Conservation (phyloP, 2,888 invertebrate species). For the Glaucopsyche alexis region DNA sequence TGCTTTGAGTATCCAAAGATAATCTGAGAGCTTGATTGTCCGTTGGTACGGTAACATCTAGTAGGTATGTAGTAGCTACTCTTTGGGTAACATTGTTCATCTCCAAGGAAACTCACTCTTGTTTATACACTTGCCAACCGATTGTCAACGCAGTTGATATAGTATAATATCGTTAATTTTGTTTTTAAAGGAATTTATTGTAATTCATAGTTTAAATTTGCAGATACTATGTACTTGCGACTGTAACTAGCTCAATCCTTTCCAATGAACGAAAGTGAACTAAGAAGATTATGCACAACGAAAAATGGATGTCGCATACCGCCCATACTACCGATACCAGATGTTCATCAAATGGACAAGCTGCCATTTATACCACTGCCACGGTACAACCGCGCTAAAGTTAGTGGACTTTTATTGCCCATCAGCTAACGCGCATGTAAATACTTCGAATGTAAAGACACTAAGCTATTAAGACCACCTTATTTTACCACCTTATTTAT, state of each 20-base stretch:
- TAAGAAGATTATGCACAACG: slow-evolving; percentile 65
- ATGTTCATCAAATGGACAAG: slow-evolving; percentile 60
- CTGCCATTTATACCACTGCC: slow-evolving; percentile 65
- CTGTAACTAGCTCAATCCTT: not conserved
- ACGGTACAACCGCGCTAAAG: slow-evolving; percentile 70
- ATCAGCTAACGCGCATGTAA: too few species aligned
- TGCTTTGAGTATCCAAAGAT: too few species aligned
- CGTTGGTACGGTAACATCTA: too few species aligned
- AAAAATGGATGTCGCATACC: slow-evolving; percentile 72
- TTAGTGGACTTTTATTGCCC: slow-evolving; percentile 40
- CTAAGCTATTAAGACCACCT: too few species aligned
- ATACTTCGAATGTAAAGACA: too few species aligned
- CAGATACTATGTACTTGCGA: not conserved
- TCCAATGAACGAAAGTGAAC: slow-evolving; percentile 67
- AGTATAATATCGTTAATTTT: too few species aligned
- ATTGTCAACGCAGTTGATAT: not conserved
- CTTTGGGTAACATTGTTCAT: not conserved
- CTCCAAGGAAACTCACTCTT: slow-evolving; percentile 6
- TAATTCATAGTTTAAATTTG: not conserved
- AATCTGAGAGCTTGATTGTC: too few species aligned
- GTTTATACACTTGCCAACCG: slow-evolving; percentile 1
- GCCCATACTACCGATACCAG: slow-evolving; percentile 63
- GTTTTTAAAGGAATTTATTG: too few species aligned
- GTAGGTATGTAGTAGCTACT: too few species aligned
- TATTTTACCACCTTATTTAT: too few species aligned